Evolutionary conservation across 2,113 vertebrate genomes (phyloP).

Genomic region (Laticauda colubrina): DNA sequence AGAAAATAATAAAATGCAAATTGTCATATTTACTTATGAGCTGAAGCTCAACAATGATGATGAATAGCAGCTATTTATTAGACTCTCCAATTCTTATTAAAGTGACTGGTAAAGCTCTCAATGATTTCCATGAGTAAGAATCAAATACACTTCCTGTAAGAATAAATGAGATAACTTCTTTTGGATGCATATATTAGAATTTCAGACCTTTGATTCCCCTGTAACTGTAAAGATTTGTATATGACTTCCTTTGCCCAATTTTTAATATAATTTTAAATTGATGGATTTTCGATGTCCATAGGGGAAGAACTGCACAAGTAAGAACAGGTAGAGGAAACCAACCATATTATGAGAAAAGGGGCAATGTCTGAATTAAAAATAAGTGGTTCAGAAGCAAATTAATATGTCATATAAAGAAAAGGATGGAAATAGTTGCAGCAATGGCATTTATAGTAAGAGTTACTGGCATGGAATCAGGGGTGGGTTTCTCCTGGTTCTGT

Average conservation of each 20-base stretch:
- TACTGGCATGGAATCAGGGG: neutral
- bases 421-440: neutral
- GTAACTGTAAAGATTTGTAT: neutral
- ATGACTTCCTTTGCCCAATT: neutral
- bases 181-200: neutral
- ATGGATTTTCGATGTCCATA: neutral
- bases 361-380: neutral
- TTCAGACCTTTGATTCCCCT: neutral
- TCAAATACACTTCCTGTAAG: neutral
- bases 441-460: neutral
- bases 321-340: neutral
- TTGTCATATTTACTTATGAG: conserved; percentile 14
- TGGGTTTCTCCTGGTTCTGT: too few species aligned
- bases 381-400: neutral
- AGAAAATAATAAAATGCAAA: conserved; percentile 19
- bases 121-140: neutral
- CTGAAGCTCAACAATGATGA: neutral
- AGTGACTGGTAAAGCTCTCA: neutral
- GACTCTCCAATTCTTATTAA: neutral
- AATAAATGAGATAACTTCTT: neutral
- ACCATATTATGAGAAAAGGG: neutral
- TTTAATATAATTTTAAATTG: neutral
- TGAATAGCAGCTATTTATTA: conserved; percentile 7
- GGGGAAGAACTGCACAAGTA: neutral
- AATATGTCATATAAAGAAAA: neutral